Conservation (phyloP, 2,113 vertebrate species). For the Saccopteryx leptura region DNA sequence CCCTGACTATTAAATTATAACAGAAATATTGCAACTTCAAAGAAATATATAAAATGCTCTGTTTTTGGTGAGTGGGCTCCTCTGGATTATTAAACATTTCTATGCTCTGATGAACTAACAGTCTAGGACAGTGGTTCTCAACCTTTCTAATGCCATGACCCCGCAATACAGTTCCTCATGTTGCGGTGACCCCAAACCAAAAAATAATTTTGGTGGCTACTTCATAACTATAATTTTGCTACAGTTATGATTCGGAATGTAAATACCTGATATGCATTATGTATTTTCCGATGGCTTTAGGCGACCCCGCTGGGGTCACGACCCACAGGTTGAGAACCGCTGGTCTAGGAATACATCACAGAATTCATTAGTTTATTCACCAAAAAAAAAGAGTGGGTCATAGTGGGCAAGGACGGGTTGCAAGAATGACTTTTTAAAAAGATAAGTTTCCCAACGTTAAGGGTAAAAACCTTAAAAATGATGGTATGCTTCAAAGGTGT, state of each 20-base stretch:
- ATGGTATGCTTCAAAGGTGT: neutral
- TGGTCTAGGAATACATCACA: neutral
- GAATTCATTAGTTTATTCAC: neutral
- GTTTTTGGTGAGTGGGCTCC: neutral
- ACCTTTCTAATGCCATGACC: too few relatives aligned
- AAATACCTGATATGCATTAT: too few relatives aligned
- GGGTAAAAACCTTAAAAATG: neutral
- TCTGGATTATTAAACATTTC: neutral
- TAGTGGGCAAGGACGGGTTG: neutral
- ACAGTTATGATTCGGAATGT: too few relatives aligned
- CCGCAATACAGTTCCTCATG: too few relatives aligned
- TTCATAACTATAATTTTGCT: too few relatives aligned
- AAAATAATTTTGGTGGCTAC: too few relatives aligned
- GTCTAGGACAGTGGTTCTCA: neutral
- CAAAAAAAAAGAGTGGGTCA: neutral
- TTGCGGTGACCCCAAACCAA: too few relatives aligned
- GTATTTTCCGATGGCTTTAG: too few relatives aligned
- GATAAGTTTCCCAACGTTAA: neutral
- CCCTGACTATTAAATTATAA: neutral
- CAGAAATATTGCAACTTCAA: neutral
- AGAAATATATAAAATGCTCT: neutral
- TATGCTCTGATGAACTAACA: neutral
- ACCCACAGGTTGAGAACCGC: too few relatives aligned
- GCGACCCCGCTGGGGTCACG: too few relatives aligned
- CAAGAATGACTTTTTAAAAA: neutral